Conservation (phyloP, 1,140 invertebrate genomes). For the Aphaenogaster floridana region DNA sequence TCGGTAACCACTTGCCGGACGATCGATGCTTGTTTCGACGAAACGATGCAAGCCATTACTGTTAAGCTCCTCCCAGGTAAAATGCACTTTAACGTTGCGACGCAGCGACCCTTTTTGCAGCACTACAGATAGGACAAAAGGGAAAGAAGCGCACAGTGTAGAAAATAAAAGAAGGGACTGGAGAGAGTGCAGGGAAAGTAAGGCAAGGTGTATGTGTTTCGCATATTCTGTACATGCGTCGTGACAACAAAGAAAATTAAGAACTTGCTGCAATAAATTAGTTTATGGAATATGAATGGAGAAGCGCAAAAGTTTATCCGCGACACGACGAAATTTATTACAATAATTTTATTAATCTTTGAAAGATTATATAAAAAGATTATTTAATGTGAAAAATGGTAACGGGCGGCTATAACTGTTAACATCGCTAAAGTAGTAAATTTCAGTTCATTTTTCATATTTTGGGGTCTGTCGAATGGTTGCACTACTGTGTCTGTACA, state of each 20-base stretch:
- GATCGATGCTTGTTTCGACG: conserved; percentile 35
- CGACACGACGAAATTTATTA: conserved; percentile 13
- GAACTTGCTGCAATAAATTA: conserved; percentile 51
- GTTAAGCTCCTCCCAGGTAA: conserved; percentile 44
- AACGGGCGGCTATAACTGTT: not conserved
- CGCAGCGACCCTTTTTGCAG: conserved; percentile 45
- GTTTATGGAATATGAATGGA: conserved; percentile 38
- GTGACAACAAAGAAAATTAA: conserved; percentile 58
- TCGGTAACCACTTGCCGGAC: conserved; percentile 31
- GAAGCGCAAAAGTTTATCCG: conserved; percentile 12
- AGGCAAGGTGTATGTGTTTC: conserved; percentile 15
- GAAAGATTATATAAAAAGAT: not conserved
- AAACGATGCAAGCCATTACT: conserved; percentile 64
- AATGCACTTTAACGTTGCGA: conserved; percentile 63
- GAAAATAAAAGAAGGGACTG: conserved; percentile 41
- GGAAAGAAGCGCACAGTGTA: not conserved
- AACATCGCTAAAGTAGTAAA: not conserved
- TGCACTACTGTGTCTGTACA: conserved; percentile 52
- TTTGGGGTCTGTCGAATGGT: conserved; percentile 31
- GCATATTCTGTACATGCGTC: conserved; percentile 23
- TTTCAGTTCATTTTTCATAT: conserved; percentile 51
- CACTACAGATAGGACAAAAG: conserved; percentile 22
- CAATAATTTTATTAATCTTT: not conserved
- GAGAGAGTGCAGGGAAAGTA: conserved; percentile 23
- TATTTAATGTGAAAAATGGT: not conserved